Evolutionary conservation across 1,140 invertebrate species (phyloP), one percentile per base, ranked within the genome.

Genomic region (Zaprionus inermis): DNA sequence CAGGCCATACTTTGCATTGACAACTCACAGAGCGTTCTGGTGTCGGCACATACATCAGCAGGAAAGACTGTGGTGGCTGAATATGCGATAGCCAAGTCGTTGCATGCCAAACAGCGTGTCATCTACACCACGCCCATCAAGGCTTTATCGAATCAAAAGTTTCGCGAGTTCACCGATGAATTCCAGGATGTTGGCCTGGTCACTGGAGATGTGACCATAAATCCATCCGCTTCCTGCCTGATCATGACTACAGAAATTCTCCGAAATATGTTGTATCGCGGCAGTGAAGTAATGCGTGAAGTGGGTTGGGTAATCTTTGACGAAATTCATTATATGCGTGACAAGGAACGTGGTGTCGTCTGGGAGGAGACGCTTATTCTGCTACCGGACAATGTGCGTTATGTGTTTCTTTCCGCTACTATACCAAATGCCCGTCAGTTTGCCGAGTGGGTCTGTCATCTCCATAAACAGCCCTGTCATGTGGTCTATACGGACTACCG

Each of bases 171-270:
- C 92, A 96, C 95, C 81, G 98, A 99, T 92, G 98, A 99, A 92
- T 99, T 99, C 90, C 95, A 96, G 92, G 99, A 99, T 94, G 99
- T 99, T 28, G 99, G 99, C 58, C 93, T 99, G 9, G 96, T 99
- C 75, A 99, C 99, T 61, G 99, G 99, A 46, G 99, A 99, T 94
- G 98, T 99, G 5, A 99, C 99, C 5, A 99, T 99, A 38, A 99
- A 99, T 94, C 98, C 98, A 18, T 97, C 96, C 34, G 99, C 99
- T 14, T 98, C 97, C 78, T 98, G 98, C 93, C 94, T 99, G 30
- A 99, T 99, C 72, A 99, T 99, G 99, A 99, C 99, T 3, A 99
- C 99, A 32, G 99, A 99, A 95, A 99, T 99, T 95, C 94, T 99
- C 60, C 93, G 99, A 76, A 99, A 98, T 88, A 99, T 99, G 99